Conservation (phyloP, 2,113 vertebrate genomes). For the Pseudopodoces humilis region DNA sequence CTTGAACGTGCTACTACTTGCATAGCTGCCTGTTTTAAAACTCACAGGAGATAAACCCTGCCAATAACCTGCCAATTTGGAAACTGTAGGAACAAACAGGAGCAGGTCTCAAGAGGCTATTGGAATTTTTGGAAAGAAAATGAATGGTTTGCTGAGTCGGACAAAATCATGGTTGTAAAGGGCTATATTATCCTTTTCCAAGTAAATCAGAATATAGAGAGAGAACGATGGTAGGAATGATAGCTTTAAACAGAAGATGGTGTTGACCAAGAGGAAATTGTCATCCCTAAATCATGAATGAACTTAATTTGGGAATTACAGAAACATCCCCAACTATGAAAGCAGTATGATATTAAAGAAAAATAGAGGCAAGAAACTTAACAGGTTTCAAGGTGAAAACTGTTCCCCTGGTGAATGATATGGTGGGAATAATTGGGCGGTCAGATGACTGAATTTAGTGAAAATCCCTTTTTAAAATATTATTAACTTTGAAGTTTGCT, state of each 20-base stretch:
- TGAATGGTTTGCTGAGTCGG: not conserved
- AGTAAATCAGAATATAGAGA: not conserved
- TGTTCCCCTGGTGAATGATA: not conserved
- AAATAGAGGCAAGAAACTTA: not conserved
- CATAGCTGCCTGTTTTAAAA: not conserved
- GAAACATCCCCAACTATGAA: not conserved
- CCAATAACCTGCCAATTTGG: not conserved
- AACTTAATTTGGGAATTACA: not conserved
- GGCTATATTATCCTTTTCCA: not conserved
- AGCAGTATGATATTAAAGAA: not conserved
- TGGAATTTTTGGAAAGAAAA: not conserved
- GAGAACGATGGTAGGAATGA: not conserved
- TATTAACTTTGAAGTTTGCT: not conserved
- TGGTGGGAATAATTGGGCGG: not conserved
- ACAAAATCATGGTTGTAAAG: not conserved
- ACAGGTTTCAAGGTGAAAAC: not conserved
- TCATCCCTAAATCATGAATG: not conserved
- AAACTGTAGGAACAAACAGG: not conserved
- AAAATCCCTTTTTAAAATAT: not conserved
- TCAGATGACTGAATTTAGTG: not conserved
- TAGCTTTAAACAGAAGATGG: not conserved
- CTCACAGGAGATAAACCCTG: not conserved
- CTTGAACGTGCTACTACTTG: not conserved
- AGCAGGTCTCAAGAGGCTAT: not conserved
- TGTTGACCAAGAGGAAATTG: not conserved